Evolutionary conservation across 2,888 invertebrate species (phyloP).

Genomic region (Brenthis daphne): DNA sequence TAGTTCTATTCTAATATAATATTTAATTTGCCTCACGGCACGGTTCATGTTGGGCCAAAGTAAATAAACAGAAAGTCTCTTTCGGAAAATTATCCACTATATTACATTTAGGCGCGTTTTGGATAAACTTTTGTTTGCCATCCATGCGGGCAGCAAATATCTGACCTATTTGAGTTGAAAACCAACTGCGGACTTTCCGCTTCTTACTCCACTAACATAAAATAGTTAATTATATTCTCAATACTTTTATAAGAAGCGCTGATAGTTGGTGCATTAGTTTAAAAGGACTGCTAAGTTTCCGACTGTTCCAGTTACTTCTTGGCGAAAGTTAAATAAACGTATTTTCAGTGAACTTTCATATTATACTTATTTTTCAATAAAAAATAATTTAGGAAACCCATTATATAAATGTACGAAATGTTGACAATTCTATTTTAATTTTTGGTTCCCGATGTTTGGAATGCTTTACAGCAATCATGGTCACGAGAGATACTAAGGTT

Average conservation of each 20-base stretch:
- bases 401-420: too few species aligned
- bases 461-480: too few species aligned
- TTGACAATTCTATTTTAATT: too few species aligned
- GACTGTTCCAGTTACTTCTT: slow-evolving; percentile 17
- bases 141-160: slow-evolving; percentile 36
- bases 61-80: slow-evolving; percentile 5
- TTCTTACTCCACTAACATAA: slow-evolving; percentile 28
- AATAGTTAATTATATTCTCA: slow-evolving; percentile 19
- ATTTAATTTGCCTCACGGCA: too few species aligned
- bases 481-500: too few species aligned
- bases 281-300: slow-evolving; percentile 19
- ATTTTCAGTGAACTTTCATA: slow-evolving; percentile 6
- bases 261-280: slow-evolving; percentile 15
- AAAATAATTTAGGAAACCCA: not conserved
- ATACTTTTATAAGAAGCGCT: slow-evolving; percentile 8
- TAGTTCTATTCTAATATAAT: too few species aligned
- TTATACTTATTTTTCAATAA: slow-evolving; percentile 7
- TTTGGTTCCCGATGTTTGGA: too few species aligned
- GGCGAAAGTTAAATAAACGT: slow-evolving; percentile 20
- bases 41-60: not conserved
- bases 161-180: slow-evolving; percentile 38
- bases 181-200: slow-evolving; percentile 36
- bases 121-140: slow-evolving; percentile 22
- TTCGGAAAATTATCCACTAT: not conserved
- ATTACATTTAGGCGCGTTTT: slow-evolving; percentile 13